A percentile compares a stretch with the other conserved stretches of the same genome.
phyloP scores from a whole-genome alignment of 2,888 invertebrate genomes.

The Cylloceria caligata region DNA sequence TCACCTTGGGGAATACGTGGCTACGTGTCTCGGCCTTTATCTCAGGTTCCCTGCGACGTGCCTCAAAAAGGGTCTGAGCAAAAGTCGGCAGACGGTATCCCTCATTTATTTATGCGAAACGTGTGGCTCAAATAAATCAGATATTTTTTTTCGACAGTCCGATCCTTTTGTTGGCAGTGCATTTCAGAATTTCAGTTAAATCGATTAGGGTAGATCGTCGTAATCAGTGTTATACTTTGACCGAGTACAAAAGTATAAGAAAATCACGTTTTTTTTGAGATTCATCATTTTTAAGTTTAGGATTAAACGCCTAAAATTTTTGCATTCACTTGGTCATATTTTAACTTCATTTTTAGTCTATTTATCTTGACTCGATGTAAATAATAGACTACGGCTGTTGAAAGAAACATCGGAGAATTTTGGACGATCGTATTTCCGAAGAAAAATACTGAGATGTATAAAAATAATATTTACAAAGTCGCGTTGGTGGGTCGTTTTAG shows the following conservation, averaged over 20 bases:
- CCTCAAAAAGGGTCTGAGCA: conserved; percentile 34
- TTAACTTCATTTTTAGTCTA: not conserved
- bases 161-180: not conserved
- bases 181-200: not conserved
- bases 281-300: not conserved
- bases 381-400: not conserved
- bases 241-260: no score
- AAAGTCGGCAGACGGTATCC: conserved; percentile 55
- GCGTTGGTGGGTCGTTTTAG: conserved; percentile 69
- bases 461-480: conserved; percentile 61
- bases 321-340: not conserved
- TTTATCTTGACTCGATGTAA: not conserved
- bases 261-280: no score
- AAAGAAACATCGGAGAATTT: conserved; percentile 18
- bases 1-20: conserved; percentile 64
- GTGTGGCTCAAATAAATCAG: conserved; percentile 57
- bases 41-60: conserved; percentile 37
- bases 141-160: conserved; percentile 26
- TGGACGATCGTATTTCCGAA: not conserved
- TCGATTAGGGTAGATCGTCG: no score
- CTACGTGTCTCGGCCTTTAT: conserved; percentile 59
- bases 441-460: conserved; percentile 54
- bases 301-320: not conserved
- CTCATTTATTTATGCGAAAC: conserved; percentile 61
- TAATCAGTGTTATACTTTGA: no score